Evolutionary conservation across 2,888 invertebrate species (phyloP).

Genomic region (Chromoteleia sp.): DNA sequence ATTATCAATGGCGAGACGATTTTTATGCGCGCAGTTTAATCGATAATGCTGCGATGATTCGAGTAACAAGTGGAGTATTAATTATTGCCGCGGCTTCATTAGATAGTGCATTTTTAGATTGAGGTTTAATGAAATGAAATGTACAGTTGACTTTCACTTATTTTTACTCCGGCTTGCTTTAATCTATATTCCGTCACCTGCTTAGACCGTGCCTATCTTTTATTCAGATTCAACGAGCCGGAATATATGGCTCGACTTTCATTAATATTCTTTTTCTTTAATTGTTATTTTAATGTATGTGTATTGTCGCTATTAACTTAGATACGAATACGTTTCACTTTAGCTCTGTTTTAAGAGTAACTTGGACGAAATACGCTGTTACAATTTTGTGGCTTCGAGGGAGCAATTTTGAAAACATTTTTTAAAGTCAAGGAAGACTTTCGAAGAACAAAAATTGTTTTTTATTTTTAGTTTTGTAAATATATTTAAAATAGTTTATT

Average conservation of each 20-base stretch:
- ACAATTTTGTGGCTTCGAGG: too few relatives aligned
- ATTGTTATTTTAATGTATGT: slow-evolving; percentile 21
- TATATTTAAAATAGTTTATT: too few relatives aligned
- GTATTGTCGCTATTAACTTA: neutral
- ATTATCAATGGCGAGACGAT: slow-evolving; percentile 5
- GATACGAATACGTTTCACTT: too few relatives aligned
- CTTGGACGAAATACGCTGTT: too few relatives aligned
- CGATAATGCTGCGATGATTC: slow-evolving; percentile 30
- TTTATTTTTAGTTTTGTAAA: too few relatives aligned
- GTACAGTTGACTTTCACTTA: slow-evolving; percentile 45
- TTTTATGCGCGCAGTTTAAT: slow-evolving; percentile 13
- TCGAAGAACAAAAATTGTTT: too few relatives aligned
- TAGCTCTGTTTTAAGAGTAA: too few relatives aligned
- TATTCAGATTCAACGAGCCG: slow-evolving; percentile 30
- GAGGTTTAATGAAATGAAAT: slow-evolving; percentile 29
- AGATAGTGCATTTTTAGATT: slow-evolving; percentile 35
- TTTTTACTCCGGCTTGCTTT: slow-evolving; percentile 30
- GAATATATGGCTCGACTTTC: slow-evolving; percentile 37
- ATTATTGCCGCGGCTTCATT: slow-evolving; percentile 35
- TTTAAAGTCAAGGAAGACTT: too few relatives aligned
- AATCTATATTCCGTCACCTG: slow-evolving; percentile 47
- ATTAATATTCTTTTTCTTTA: slow-evolving; percentile 27
- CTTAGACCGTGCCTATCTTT: slow-evolving; percentile 28
- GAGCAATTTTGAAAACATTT: too few relatives aligned
- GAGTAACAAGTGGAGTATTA: slow-evolving; percentile 46